Evolutionary conservation across 2,113 vertebrate species (phyloP).

Genomic region (Paralichthys olivaceus): DNA sequence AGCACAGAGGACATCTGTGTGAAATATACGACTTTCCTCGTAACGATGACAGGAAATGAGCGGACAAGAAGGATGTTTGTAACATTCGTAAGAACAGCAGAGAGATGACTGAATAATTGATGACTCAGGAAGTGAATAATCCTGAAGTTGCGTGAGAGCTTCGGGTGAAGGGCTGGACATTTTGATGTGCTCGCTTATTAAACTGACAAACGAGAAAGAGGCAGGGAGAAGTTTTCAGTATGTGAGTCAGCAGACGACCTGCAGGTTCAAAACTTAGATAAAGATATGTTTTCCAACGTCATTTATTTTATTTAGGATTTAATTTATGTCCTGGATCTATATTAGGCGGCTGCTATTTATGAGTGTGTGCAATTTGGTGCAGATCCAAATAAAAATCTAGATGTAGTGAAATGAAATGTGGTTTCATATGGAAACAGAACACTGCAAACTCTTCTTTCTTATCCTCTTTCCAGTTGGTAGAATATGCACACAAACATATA

Average conservation of each 20-base stretch:
- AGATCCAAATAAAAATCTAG: too few species aligned
- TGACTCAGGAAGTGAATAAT: conserved; percentile 62
- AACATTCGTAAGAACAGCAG: conserved; percentile 52
- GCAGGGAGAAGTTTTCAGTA: conserved; percentile 22
- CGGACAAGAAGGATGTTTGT: conserved; percentile 25
- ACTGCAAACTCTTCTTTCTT: too few species aligned
- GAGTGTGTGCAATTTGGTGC: too few species aligned
- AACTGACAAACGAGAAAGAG: conserved; percentile 62
- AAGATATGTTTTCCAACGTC: too few species aligned
- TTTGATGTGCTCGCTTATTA: conserved; percentile 57
- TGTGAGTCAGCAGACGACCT: conserved; percentile 9
- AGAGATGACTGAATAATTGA: conserved; percentile 67
- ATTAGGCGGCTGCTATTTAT: too few species aligned
- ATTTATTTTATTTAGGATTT: too few species aligned
- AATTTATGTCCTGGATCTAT: too few species aligned
- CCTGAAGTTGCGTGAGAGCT: not conserved
- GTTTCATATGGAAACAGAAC: too few species aligned
- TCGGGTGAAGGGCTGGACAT: not conserved
- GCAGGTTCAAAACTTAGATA: not conserved
- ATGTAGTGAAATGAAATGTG: too few species aligned
- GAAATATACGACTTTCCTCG: not conserved
- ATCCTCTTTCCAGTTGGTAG: too few species aligned
- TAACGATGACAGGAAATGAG: not conserved
- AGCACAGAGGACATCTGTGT: not conserved
- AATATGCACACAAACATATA: too few species aligned